Percentiles rank a stretch among this genome's conserved stretches.
Conservation (phyloP, 2,113 vertebrate species). For the Hippocampus guttulatus region DNA sequence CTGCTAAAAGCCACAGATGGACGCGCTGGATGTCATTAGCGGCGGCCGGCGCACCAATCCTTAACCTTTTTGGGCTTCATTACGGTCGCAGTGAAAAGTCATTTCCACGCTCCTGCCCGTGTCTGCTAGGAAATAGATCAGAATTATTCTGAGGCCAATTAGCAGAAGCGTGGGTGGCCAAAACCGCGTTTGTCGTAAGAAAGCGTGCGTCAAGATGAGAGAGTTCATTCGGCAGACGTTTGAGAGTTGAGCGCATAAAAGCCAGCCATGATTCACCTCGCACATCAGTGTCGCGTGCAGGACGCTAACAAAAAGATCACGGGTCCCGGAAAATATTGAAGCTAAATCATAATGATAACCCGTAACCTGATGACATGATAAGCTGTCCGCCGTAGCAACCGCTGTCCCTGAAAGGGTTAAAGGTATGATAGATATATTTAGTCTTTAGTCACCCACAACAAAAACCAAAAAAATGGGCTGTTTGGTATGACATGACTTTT, state of each 20-base stretch:
- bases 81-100: not conserved
- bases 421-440: no score
- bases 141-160: not conserved
- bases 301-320: no score
- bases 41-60: not conserved
- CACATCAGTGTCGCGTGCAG: not conserved
- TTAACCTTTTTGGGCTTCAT: conserved; percentile 5
- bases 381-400: no score
- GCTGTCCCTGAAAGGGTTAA: no score
- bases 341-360: no score
- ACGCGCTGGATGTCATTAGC: not conserved
- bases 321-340: no score
- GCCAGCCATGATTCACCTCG: not conserved
- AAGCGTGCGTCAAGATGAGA: not conserved
- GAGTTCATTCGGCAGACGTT: not conserved
- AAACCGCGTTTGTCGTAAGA: not conserved
- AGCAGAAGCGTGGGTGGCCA: not conserved
- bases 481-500: no score
- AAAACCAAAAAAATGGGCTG: no score
- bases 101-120: not conserved
- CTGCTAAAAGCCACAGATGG: not conserved
- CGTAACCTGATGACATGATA: no score
- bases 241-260: not conserved
- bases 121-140: not conserved
- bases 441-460: no score